Percentiles rank a stretch among this genome's conserved stretches.
These are phyloP conservation scores for Pseudolaguvia tuberculata DNA, from an alignment of 2,113 vertebrate genomes.

Conservation along the genomic window DNA sequence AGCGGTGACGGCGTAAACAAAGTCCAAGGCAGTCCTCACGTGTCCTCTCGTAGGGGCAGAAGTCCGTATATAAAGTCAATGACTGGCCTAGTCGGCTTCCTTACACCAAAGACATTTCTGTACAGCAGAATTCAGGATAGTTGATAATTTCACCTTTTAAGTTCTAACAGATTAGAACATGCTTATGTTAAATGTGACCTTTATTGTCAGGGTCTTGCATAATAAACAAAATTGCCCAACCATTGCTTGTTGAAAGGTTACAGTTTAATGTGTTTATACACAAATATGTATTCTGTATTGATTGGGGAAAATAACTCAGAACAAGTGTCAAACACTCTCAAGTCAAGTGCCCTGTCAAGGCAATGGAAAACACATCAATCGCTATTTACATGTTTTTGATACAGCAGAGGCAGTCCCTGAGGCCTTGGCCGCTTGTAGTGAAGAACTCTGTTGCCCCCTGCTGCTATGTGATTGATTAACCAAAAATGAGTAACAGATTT, in stretches of 20 bases:
- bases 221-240: neutral
- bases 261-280: slow-evolving; percentile 27
- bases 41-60: too few species aligned
- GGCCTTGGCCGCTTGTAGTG: neutral
- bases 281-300: slow-evolving; percentile 32
- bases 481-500: neutral
- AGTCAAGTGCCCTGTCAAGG: slow-evolving; percentile 16
- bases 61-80: too few species aligned
- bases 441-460: slow-evolving; percentile 56
- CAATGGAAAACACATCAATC: slow-evolving; percentile 22
- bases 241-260: neutral
- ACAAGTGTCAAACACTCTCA: slow-evolving; percentile 18
- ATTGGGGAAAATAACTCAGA: slow-evolving; percentile 16
- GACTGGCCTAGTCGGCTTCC: too few species aligned
- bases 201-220: neutral
- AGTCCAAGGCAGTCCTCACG: too few species aligned
- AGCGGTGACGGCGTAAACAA: too few species aligned
- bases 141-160: neutral
- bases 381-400: slow-evolving; percentile 13
- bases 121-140: slow-evolving; percentile 11
- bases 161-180: slow-evolving; percentile 3
- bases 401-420: neutral
- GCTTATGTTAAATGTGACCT: slow-evolving; percentile 12
- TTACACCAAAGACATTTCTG: slow-evolving; percentile 33
- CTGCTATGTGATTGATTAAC: slow-evolving; percentile 40